Evolutionary conservation across 2,113 vertebrate genomes (phyloP).

Genomic region (Ramphastos sulfuratus): DNA sequence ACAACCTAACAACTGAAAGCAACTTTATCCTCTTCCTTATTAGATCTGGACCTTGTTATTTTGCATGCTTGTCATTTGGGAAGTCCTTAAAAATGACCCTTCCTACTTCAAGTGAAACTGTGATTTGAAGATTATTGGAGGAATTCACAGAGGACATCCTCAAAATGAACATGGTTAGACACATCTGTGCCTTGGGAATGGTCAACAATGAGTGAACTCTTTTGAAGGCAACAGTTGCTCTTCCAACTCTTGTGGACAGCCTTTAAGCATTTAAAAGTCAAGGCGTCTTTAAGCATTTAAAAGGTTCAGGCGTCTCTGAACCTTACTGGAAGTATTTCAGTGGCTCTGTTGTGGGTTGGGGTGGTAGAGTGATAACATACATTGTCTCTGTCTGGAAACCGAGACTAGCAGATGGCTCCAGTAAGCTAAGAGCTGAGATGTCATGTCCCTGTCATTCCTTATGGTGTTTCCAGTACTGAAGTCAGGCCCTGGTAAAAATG

Average conservation of each 20-base stretch:
- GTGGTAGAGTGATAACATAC: neutral
- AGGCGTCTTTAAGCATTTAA: no score
- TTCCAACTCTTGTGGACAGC: neutral
- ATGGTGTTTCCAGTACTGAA: neutral
- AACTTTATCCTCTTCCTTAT: neutral
- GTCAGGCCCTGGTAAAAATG: neutral
- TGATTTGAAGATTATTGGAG: neutral
- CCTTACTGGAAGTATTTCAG: neutral
- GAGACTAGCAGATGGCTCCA: neutral
- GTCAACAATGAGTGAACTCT: neutral
- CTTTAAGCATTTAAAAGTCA: no score
- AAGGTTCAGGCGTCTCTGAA: neutral
- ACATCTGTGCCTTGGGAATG: neutral
- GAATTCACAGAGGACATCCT: neutral
- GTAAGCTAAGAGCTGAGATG: neutral
- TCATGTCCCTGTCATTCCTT: neutral
- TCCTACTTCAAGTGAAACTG: neutral
- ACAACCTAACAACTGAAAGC: neutral
- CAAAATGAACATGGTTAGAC: neutral
- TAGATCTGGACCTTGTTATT: neutral
- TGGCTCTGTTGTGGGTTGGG: neutral
- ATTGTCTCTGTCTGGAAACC: neutral
- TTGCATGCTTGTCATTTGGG: neutral
- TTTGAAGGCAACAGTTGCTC: neutral
- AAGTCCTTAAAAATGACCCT: neutral